Evolutionary conservation across 2,797 vertebrate genomes (phyloP).

Genomic region (Acanthopagrus latus): DNA sequence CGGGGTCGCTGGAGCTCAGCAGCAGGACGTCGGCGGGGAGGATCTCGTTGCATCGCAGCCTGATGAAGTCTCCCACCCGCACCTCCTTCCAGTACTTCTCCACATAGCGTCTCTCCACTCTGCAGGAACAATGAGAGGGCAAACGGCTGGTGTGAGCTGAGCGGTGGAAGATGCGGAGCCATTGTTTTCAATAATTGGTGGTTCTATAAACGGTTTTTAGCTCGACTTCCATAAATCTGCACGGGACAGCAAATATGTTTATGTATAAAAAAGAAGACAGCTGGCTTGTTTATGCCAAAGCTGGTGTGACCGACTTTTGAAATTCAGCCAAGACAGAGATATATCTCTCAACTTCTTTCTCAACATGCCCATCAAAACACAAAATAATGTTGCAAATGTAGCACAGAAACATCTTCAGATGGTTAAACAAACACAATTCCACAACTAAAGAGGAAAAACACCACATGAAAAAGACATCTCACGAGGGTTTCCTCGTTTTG

Average conservation of each 20-base stretch:
- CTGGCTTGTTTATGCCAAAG: conserved; percentile 9
- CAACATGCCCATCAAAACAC: not conserved
- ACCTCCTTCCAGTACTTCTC: conserved; percentile 96
- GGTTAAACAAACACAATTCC: not conserved
- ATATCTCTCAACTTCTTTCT: not conserved
- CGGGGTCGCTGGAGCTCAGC: conserved; percentile 95
- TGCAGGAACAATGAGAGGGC: conserved; percentile 66
- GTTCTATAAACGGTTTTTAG: conserved; percentile 31
- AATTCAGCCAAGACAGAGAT: not conserved
- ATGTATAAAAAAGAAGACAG: not conserved
- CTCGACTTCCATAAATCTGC: conserved; percentile 33
- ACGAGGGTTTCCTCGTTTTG: conserved; percentile 15
- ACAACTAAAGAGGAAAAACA: conserved; percentile 1
- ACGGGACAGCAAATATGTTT: not conserved
- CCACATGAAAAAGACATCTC: conserved; percentile 7
- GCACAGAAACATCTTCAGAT: not conserved
- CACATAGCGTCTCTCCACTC: conserved; percentile 89
- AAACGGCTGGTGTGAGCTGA: conserved; percentile 10
- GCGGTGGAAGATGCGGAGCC: not conserved
- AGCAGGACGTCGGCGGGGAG: conserved; percentile 95
- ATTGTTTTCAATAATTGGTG: conserved; percentile 51
- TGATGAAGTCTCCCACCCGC: conserved; percentile 94
- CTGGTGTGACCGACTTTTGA: not conserved
- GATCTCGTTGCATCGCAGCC: conserved; percentile 95
- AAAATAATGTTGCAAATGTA: not conserved